A percentile compares a stretch with the other conserved stretches of the same genome.
These are phyloP conservation scores for Sycobia sp. DNA, from an alignment of 1,140 invertebrate species.

Conservation along the genomic window DNA sequence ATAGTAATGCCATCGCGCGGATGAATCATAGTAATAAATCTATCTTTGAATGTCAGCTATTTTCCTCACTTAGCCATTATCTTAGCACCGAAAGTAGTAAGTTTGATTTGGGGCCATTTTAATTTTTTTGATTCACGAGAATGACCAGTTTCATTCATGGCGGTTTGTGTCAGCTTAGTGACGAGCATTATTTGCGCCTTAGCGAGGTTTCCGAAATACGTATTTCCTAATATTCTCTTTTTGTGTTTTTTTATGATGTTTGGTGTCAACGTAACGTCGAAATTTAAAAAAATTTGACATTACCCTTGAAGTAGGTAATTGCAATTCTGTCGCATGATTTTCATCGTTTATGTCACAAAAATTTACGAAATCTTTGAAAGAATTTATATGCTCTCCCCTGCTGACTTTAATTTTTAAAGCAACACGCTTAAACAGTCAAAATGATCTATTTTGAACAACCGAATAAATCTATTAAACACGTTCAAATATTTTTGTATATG, in stretches of 20 bases:
- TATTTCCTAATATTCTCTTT: neutral
- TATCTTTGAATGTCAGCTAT: constrained; percentile 9
- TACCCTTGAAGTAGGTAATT: neutral
- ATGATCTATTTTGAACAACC: neutral
- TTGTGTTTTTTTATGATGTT: neutral
- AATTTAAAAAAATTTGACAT: neutral
- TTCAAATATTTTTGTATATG: too few relatives aligned
- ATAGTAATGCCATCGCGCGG: constrained; percentile 2
- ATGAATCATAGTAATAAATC: constrained; percentile 11
- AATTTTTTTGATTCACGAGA: too few relatives aligned
- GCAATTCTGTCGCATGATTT: neutral
- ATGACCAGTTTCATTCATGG: too few relatives aligned
- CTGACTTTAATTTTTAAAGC: constrained; percentile 4
- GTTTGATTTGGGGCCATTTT: neutral
- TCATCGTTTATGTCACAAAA: neutral
- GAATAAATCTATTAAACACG: too few relatives aligned
- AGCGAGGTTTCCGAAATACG: too few relatives aligned
- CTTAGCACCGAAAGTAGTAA: constrained; percentile 3
- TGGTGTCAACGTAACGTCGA: constrained; percentile 5
- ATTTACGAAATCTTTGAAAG: neutral
- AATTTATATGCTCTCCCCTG: neutral
- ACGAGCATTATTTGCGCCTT: too few relatives aligned
- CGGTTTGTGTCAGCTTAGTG: too few relatives aligned
- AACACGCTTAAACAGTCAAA: constrained; percentile 9
- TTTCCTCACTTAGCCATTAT: too few relatives aligned